Evolutionary conservation across 2,888 invertebrate genomes (phyloP), one percentile per base, ranked within the genome.

Genomic region (Caenorhabditis drosophilae): DNA sequence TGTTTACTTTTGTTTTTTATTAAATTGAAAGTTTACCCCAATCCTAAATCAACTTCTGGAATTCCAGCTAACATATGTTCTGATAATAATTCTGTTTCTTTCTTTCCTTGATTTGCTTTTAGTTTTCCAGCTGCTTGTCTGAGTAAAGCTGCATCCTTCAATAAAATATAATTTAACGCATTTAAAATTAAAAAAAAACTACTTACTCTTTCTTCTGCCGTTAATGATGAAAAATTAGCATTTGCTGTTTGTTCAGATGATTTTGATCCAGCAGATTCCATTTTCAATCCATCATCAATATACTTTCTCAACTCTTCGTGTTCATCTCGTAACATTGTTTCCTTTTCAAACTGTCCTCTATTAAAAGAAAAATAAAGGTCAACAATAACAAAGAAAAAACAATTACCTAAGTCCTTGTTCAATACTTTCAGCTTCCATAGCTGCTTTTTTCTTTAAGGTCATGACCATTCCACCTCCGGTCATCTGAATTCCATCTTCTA

Each of bases 21-120:
- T 26, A 12, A 47, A 31, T n/a, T 42, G 27, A 31, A 9, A 7
- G 85, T 87, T 85, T 84, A 89, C 89, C 96, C 94, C 77, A 99
- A 95, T n/a, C 98, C 98, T 51, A 99, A 88, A 86, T 99, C 97
- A 0, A 99, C 93, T 87, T 99, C 98, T 0, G 98, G 98, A 73
- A 99, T 98, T 35, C 98, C 98, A 83, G 93, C 96, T 4, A 99
- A 87, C 98, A 98, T 99, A 87, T 98, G 97, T 88, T 97, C 96
- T 2, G 97, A 97, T 79, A 99, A 89, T 93, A 98, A 96, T 87
- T 98, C 98, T 85, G 98, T 97, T 1, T 93, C 87, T 51, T 95
- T 86, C 84, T 93, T 91, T 77, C 92, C 91, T 1, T 96, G 95
- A 59, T 59, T 59, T 26, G 42, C 58, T 25, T 56, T 52, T 38